A percentile compares a stretch with the other conserved stretches of the same genome.
phyloP scores from a whole-genome alignment of 53 echinoderm and acorn worm genomes.

The Paracentrotus lividus region DNA sequence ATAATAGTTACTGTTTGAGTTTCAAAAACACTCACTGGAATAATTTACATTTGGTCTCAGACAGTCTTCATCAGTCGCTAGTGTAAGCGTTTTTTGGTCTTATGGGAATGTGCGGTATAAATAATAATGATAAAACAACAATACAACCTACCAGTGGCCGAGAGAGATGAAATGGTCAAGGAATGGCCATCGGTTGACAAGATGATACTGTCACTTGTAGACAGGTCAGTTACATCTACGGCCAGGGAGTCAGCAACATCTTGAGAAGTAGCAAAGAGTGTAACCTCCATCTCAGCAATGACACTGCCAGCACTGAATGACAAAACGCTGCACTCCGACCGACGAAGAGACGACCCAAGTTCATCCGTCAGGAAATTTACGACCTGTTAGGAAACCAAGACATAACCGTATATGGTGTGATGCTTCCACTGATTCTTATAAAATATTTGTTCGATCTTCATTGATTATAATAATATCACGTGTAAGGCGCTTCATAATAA shows the following conservation, averaged over 20 bases:
- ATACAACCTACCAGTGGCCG: not conserved
- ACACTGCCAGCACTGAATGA: not conserved
- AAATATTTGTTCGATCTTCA: no score
- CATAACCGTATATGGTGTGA: no score
- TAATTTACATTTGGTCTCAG: no score
- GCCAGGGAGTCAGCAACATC: not conserved
- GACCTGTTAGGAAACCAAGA: not conserved
- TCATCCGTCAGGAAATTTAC: not conserved
- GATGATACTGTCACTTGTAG: not conserved
- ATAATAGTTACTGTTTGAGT: no score
- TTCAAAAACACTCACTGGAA: no score
- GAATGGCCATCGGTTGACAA: not conserved
- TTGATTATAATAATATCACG: no score
- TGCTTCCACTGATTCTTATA: no score
- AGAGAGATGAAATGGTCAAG: not conserved
- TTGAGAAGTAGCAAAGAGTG: not conserved
- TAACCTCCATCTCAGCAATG: not conserved
- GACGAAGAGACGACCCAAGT: not conserved
- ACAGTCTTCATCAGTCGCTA: no score
- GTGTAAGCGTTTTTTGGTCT: no score
- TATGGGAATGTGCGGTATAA: no score
- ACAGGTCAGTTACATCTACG: not conserved
- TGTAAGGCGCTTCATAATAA: no score
- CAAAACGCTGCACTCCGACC: not conserved
- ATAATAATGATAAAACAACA: no score